Evolutionary conservation across 2,888 invertebrate species (phyloP), one percentile per base, ranked within the genome.

Genomic region (Megaustenia siamemsis): DNA sequence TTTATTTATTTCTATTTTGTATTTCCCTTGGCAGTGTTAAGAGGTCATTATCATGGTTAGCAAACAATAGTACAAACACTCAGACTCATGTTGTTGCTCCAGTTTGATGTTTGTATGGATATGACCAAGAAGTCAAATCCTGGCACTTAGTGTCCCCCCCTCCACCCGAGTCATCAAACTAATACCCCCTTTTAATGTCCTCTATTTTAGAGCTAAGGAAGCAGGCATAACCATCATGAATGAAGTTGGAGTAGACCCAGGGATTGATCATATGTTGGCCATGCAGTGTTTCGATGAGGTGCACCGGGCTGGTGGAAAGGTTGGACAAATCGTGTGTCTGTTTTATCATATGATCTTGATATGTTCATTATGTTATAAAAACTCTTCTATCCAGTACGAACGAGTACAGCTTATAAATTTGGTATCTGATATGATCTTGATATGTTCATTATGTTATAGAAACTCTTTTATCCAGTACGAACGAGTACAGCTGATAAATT

Each of bases 201-300:
- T 49, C 68, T 80, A 40, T 89, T 90, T 35, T 88, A 97, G 97
- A 83, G 99, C 99, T 0, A 95, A 96, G 77, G 96, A 97, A 53
- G 97, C 98, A 0, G 98, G 97, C 0, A 95, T 99, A 0, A 99
- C 99, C 0, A 95, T 99, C 68, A 95, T 99, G 88, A 99, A 99
- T 93, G 99, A 99, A 95, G 97, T 98, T 0, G 99, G 99, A 0
- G 95, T 99, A 49, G 99, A 99, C 93, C 99, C 99, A 0, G 99
- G 99, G n/a, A 98, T 98, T 89, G 98, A 99, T 94, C 99, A 99
- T 94, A 95, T 99, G 89, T 94, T 99, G 83, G 99, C 99, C 0
- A 95, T 99, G 94, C 98, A 99, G 93, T 98, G 98, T 93, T 98
- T 99, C 90, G 98, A 99, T 93, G 97, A 98, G 90, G 96, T 97